Conservation (phyloP, 2,888 invertebrate genomes). For the Sialis lutaria region DNA sequence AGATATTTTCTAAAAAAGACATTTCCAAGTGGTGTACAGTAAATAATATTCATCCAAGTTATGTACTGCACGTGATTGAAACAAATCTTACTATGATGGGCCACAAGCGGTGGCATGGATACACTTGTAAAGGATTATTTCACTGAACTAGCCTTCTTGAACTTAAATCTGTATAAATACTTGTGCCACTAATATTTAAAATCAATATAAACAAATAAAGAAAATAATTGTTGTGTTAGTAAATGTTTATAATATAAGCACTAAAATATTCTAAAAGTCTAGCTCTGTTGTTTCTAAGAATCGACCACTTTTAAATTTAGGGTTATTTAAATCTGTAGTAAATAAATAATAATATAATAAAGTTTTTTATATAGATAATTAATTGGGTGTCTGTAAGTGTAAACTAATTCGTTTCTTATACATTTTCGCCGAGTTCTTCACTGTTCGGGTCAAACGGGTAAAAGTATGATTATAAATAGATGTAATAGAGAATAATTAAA, state of each 20-base stretch:
- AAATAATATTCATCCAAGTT: no score
- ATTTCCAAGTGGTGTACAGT: no score
- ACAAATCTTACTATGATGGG: conserved; percentile 1
- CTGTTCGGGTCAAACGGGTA: conserved; percentile 13
- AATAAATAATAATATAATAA: no score
- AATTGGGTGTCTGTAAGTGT: conserved; percentile 7
- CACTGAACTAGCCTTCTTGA: no score
- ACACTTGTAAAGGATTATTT: no score
- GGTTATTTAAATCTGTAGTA: no score
- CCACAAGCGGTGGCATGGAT: conserved; percentile 5
- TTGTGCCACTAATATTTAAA: background rate
- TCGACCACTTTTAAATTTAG: no score
- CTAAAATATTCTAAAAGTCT: background rate
- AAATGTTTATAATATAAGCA: background rate
- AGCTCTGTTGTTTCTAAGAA: no score
- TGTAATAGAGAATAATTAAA: background rate
- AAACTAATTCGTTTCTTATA: conserved; percentile 8
- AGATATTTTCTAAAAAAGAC: no score
- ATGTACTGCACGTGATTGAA: no score
- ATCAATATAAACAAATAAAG: background rate
- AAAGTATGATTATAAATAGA: conserved; percentile 5
- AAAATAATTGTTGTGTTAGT: background rate
- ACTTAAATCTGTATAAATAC: no score
- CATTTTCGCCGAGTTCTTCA: conserved; percentile 6
- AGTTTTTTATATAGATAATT: background rate